Evolutionary conservation across 2,113 vertebrate species (phyloP).

Genomic region (Typhlomys cinereus): DNA sequence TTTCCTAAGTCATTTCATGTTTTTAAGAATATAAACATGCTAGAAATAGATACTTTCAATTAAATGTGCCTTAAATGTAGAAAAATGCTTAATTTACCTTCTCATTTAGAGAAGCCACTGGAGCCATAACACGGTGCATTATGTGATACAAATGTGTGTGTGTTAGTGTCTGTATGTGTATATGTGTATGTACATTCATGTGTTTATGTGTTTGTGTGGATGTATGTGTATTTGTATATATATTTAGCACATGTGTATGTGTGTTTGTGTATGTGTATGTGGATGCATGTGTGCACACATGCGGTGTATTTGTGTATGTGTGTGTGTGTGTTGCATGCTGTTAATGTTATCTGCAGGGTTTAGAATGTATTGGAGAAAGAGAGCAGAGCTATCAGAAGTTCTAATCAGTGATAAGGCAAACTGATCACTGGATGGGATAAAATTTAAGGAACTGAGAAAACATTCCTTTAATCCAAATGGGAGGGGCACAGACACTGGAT

Average conservation of each 20-base stretch:
- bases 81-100: slow-evolving; percentile 17
- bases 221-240: too few relatives aligned
- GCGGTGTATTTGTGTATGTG: too few relatives aligned
- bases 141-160: background rate
- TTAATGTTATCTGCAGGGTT: background rate
- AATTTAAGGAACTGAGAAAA: background rate
- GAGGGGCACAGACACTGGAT: background rate
- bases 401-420: background rate
- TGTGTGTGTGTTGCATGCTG: too few relatives aligned
- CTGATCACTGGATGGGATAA: background rate
- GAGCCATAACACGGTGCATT: background rate
- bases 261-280: too few relatives aligned
- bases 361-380: background rate
- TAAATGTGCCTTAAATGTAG: background rate
- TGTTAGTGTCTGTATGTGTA: too few relatives aligned
- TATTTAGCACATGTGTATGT: too few relatives aligned
- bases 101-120: slow-evolving; percentile 2
- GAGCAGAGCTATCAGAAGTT: background rate
- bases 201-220: too few relatives aligned
- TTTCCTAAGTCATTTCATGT: slow-evolving; percentile 33
- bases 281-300: too few relatives aligned
- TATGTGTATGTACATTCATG: too few relatives aligned
- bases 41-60: background rate
- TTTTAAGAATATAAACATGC: background rate
- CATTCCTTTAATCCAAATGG: background rate